Evolutionary conservation across 2,888 invertebrate genomes (phyloP).

Genomic region (Pachydiplax longipennis): DNA sequence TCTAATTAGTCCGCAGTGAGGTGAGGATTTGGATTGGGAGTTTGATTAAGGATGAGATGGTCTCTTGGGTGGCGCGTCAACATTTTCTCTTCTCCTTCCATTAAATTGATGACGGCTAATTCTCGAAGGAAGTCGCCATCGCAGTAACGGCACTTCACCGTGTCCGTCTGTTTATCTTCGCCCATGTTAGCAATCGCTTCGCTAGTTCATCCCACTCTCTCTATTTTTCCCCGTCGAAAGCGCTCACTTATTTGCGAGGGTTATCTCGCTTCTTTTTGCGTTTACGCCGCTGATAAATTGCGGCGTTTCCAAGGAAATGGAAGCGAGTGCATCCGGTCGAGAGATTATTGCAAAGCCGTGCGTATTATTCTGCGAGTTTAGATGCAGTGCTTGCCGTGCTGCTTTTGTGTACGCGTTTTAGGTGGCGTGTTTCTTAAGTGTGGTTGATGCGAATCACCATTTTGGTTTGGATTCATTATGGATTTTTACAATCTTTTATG

Average conservation of each 20-base stretch:
- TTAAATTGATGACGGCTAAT: not conserved
- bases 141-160: not conserved
- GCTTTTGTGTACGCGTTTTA: too few relatives aligned
- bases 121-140: not conserved
- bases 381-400: too few relatives aligned
- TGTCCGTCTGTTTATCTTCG: not conserved
- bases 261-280: not conserved
- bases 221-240: not conserved
- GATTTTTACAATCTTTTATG: too few relatives aligned
- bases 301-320: not conserved
- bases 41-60: not conserved
- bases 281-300: not conserved
- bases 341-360: not conserved
- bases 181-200: not conserved
- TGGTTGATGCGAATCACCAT: too few relatives aligned
- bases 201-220: not conserved
- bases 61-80: not conserved
- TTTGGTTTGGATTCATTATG: too few relatives aligned
- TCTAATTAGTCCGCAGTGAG: constrained; percentile 15
- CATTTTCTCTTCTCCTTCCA: not conserved
- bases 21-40: not conserved
- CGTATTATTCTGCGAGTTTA: not conserved
- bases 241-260: not conserved
- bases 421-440: too few relatives aligned
- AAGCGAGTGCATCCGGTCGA: not conserved